phyloP scores from a whole-genome alignment of 2,888 invertebrate genomes.

The Cerastis rubricosa region DNA sequence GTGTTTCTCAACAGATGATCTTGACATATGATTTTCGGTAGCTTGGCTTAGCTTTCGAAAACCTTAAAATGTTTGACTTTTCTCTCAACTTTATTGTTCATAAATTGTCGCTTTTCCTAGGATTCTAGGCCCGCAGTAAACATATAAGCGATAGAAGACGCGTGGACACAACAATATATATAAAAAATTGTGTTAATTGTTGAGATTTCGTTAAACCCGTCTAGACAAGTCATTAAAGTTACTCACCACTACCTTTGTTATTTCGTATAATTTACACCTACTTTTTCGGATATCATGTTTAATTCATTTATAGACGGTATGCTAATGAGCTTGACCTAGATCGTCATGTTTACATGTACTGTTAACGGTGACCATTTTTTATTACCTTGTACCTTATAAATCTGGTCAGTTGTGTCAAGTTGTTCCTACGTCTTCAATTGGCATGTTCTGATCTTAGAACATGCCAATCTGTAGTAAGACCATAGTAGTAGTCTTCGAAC shows the following conservation, averaged over 20 bases:
- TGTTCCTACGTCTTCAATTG: neutral
- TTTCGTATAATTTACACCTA: slow-evolving; percentile 19
- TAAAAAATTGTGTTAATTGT: neutral
- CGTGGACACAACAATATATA: neutral
- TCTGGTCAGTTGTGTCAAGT: slow-evolving; percentile 25
- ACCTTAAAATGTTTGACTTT: neutral
- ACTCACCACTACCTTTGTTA: slow-evolving; percentile 32
- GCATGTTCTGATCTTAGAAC: neutral
- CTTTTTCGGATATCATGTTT: slow-evolving; percentile 45
- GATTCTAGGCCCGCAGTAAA: neutral
- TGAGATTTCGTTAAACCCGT: slow-evolving; percentile 6
- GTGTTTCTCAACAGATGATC: neutral
- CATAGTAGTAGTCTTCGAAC: neutral
- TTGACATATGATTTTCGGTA: neutral
- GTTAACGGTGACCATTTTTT: slow-evolving; percentile 46
- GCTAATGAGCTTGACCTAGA: slow-evolving; percentile 60
- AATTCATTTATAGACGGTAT: slow-evolving; percentile 50
- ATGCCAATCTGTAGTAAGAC: too few species aligned
- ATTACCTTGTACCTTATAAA: slow-evolving; percentile 43
- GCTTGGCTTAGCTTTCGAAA: neutral
- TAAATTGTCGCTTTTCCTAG: neutral
- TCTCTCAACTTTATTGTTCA: neutral
- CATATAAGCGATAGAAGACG: neutral
- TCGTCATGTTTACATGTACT: slow-evolving; percentile 37
- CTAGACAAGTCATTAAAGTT: slow-evolving; percentile 35